phyloP scores from a whole-genome alignment of 1,140 invertebrate genomes.

The Leptoteleia sp. region DNA sequence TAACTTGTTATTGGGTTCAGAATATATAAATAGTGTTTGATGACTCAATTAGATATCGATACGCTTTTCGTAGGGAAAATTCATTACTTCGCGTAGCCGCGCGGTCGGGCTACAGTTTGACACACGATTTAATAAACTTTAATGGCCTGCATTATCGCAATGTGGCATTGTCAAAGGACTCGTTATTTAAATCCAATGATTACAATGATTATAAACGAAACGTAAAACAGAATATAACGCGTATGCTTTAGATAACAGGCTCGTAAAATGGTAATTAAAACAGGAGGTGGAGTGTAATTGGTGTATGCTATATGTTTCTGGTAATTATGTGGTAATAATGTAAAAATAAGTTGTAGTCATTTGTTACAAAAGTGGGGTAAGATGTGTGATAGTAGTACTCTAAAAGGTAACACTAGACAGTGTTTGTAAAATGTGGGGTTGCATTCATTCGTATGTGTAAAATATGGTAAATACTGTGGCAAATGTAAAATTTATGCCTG shows the following conservation, averaged over 20 bases:
- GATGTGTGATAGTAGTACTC: too few relatives aligned
- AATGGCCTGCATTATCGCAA: constrained; percentile 33
- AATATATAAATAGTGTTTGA: constrained; percentile 52
- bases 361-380: too few relatives aligned
- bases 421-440: too few relatives aligned
- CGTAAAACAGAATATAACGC: constrained; percentile 3
- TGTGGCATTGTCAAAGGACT: constrained; percentile 13
- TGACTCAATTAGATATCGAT: constrained; percentile 56
- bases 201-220: background rate
- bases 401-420: too few relatives aligned
- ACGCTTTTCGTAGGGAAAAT: constrained; percentile 13
- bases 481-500: too few relatives aligned
- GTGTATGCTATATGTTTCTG: background rate
- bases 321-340: too few relatives aligned
- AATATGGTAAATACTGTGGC: too few relatives aligned
- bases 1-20: constrained; percentile 44
- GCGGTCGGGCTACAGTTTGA: background rate
- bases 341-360: too few relatives aligned
- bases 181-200: constrained; percentile 16
- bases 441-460: too few relatives aligned
- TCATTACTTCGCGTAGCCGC: background rate
- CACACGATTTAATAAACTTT: constrained; percentile 46
- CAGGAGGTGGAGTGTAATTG: background rate
- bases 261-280: too few relatives aligned
- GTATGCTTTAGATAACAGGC: background rate